phyloP scores from a whole-genome alignment of 2,888 invertebrate species.

The Dicranocentrus wangi region DNA sequence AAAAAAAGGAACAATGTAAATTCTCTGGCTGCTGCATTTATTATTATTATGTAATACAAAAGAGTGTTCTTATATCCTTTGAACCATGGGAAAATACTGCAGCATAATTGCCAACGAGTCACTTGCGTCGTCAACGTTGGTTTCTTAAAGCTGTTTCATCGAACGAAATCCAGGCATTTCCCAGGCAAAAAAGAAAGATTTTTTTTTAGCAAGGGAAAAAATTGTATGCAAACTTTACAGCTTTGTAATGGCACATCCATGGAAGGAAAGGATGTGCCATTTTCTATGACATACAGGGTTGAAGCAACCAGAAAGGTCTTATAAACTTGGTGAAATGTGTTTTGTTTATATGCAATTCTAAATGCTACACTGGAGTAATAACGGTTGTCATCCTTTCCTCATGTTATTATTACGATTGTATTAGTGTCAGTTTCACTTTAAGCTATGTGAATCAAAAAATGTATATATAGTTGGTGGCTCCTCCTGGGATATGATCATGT shows the following conservation, averaged over 20 bases:
- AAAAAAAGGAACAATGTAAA: constrained; percentile 48
- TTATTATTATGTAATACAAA: constrained; percentile 45
- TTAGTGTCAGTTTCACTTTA: constrained; percentile 39
- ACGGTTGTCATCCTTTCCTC: constrained; percentile 34
- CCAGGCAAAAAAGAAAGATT: no score
- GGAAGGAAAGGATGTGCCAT: no score
- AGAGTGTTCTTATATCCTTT: constrained; percentile 40
- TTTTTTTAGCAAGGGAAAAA: no score
- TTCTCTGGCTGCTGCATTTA: constrained; percentile 26
- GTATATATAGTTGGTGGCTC: no score
- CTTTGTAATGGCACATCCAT: neutral
- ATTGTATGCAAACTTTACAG: constrained; percentile 2
- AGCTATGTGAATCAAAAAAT: constrained; percentile 6
- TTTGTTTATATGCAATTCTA: constrained; percentile 16
- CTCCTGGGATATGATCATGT: no score
- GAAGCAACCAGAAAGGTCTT: no score
- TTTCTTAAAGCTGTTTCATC: neutral
- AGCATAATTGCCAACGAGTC: constrained; percentile 52
- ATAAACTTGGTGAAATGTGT: neutral
- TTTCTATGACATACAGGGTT: no score
- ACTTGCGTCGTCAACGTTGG: constrained; percentile 16
- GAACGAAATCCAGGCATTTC: no score
- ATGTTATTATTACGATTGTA: constrained; percentile 37
- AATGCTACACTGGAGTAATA: constrained; percentile 1
- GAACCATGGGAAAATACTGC: constrained; percentile 36